phyloP scores from a whole-genome alignment of 2,797 vertebrate species.

The Chaunax sp. region DNA sequence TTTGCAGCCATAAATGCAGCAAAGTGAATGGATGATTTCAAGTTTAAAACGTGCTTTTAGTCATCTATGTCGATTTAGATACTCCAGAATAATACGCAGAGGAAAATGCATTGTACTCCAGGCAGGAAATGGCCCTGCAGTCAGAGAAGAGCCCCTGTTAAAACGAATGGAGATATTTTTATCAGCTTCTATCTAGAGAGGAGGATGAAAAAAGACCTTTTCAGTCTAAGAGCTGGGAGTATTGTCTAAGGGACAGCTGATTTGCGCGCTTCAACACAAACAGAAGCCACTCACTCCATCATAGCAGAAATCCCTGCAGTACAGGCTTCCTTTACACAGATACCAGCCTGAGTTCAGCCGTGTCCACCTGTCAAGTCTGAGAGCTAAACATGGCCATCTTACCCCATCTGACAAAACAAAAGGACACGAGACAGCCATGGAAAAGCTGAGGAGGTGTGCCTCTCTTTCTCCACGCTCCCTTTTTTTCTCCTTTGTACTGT shows the following conservation, averaged over 20 bases:
- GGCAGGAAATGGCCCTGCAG: constrained; percentile 53
- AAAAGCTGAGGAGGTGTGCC: constrained; percentile 53
- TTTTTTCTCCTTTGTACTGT: constrained; percentile 54
- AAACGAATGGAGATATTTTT: constrained; percentile 71
- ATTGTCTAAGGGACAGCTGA: constrained; percentile 70
- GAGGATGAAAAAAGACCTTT: constrained; percentile 11
- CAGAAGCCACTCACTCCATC: constrained; percentile 78
- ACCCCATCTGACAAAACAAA: constrained; percentile 55
- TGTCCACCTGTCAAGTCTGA: constrained; percentile 76
- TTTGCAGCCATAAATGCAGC: constrained; percentile 26
- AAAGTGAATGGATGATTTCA: constrained; percentile 45
- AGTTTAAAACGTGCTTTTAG: constrained; percentile 60
- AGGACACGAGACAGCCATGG: not conserved
- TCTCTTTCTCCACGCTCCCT: constrained; percentile 41
- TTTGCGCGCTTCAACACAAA: constrained; percentile 66
- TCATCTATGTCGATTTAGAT: constrained; percentile 58
- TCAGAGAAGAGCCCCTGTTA: constrained; percentile 42
- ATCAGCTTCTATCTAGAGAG: constrained; percentile 61
- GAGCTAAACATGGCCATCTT: constrained; percentile 79
- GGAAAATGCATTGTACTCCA: constrained; percentile 55
- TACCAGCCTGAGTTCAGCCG: constrained; percentile 71
- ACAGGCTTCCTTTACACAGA: constrained; percentile 58
- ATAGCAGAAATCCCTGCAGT: constrained; percentile 75
- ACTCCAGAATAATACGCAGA: constrained; percentile 48
- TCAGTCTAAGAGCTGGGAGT: constrained; percentile 54